phyloP scores from a whole-genome alignment of 1,140 invertebrate species.

The Eufriesea mexicana region DNA sequence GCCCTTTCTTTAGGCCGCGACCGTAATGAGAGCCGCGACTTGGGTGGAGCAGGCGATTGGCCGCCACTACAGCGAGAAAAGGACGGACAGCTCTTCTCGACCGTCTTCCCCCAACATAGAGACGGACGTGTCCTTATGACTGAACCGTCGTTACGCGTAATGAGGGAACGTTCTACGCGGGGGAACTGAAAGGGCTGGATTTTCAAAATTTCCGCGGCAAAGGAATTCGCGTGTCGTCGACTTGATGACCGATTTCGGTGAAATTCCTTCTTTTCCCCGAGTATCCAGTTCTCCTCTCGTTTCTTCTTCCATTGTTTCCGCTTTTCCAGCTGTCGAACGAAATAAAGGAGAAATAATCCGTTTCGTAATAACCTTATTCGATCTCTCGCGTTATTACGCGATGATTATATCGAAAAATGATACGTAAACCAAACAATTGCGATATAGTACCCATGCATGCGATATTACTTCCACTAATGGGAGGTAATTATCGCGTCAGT shows the following conservation, averaged over 20 bases:
- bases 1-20: conserved; percentile 58
- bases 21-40: conserved; percentile 61
- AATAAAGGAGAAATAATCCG: neutral
- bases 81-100: conserved; percentile 32
- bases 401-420: no score
- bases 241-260: neutral
- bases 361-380: neutral
- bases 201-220: conserved; percentile 40
- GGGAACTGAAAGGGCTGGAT: conserved; percentile 23
- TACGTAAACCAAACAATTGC: neutral
- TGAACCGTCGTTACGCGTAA: conserved; percentile 55
- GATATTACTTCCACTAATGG: neutral
- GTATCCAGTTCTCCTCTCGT: neutral
- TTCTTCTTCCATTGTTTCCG: neutral
- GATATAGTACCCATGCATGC: neutral
- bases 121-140: conserved; percentile 42
- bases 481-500: neutral
- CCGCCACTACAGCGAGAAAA: conserved; percentile 30
- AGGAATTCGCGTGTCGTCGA: neutral
- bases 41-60: conserved; percentile 43
- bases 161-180: conserved; percentile 36
- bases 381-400: neutral
- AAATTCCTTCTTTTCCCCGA: neutral
- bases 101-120: conserved; percentile 26
- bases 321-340: no score